Evolutionary conservation across 1,140 invertebrate species (phyloP), one percentile per base, ranked within the genome.

Genomic region (Dreissena rostriformis): DNA sequence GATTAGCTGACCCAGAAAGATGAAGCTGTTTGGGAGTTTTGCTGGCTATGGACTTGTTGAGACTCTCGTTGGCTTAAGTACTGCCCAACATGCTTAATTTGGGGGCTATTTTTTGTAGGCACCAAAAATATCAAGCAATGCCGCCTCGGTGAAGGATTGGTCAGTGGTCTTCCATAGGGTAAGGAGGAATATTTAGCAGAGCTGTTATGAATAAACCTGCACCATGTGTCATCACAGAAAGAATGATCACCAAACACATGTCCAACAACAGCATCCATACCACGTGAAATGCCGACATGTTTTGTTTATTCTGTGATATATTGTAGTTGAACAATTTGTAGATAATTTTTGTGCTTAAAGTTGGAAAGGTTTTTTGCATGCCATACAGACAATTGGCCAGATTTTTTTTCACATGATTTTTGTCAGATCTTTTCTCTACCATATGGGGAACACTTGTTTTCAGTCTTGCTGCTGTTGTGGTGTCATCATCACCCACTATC

Each of bases 401-500:
- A 22, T 11, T 57, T 74, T 74, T 17, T 74, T 15, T 53, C 17
- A 53, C 55, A 8, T 49, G 52, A 22, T 74, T 74, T 74, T 39
- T 39, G 39, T 39, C 39, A 39, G 39, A 39, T 39, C 39, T 39
- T 39, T 39, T 39, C 39, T 26, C 17, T 52, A 57, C 51, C 26
- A 14, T 53, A n/a, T 17, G 19, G 28, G 12, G 11, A 19, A 57
- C 53, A 17, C 12, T 11, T 1, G 51, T 8, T 19, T 29, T 17
- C 55, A 74, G 10, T 53, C 49, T 74, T 11, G 49, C 49, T 28
- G 15, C 26, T 74, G 71, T 74, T 22, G 49, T 53, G 17, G 49
- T 74, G 55, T 74, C 71, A 57, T 74, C 49, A 74, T 74, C 71
- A n/a, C 49, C 49, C 52, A 74, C 17, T 11, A 74, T 74, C 24